Evolutionary conservation across 2,113 vertebrate genomes (phyloP).

Genomic region (Megaptera novaeangliae): DNA sequence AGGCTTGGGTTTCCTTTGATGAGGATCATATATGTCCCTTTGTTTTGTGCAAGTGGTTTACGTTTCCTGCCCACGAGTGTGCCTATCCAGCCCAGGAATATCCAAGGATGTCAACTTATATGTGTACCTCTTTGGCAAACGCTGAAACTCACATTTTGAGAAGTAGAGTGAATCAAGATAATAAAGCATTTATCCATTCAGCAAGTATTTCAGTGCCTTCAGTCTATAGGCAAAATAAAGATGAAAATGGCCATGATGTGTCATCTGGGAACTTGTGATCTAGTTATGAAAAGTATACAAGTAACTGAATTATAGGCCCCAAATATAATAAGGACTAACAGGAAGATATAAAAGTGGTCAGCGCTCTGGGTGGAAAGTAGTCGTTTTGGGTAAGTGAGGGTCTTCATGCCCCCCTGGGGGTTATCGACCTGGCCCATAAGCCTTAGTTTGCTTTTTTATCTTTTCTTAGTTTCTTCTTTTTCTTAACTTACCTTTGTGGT

Average conservation of each 20-base stretch:
- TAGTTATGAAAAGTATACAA: background rate
- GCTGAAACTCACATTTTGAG: background rate
- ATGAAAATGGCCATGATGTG: fast-evolving
- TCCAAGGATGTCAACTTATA: background rate
- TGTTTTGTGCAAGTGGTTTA: background rate
- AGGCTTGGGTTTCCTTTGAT: background rate
- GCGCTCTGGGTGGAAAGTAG: background rate
- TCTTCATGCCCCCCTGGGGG: background rate
- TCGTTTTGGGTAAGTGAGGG: fast-evolving
- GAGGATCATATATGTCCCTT: background rate
- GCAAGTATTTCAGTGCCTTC: background rate
- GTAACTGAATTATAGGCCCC: fast-evolving
- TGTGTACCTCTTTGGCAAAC: background rate
- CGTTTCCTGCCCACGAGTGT: too few relatives aligned
- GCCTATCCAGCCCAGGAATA: background rate
- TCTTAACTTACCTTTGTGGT: background rate
- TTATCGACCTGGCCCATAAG: too few relatives aligned
- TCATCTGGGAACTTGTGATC: background rate
- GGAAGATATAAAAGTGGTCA: background rate
- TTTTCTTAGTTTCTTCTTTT: too few relatives aligned
- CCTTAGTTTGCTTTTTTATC: too few relatives aligned
- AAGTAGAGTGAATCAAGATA: background rate
- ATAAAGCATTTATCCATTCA: background rate
- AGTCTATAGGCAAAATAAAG: background rate
- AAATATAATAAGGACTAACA: too few relatives aligned